Evolutionary conservation across 2,113 vertebrate genomes (phyloP).

Genomic region (Oncorhynchus clarkii): DNA sequence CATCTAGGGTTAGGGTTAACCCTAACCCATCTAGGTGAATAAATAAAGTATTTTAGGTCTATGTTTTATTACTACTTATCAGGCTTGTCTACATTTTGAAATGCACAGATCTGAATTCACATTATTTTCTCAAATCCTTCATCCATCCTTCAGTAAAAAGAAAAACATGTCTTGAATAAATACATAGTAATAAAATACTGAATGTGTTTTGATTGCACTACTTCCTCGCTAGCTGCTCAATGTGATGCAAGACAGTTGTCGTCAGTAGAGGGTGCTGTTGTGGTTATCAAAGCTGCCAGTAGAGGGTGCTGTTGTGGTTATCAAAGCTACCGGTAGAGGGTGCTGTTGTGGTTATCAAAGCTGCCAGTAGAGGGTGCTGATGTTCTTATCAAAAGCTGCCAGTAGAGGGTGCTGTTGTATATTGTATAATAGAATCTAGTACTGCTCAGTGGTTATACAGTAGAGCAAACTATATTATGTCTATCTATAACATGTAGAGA

Average conservation of each 20-base stretch:
- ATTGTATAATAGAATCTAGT: neutral
- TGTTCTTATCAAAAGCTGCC: neutral
- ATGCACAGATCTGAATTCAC: neutral
- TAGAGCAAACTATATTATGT: neutral
- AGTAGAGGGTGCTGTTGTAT: neutral
- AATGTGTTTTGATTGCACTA: neutral
- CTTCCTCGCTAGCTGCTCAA: neutral
- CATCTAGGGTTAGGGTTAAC: too few relatives aligned
- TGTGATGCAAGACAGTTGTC: too few relatives aligned
- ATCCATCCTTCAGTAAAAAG: neutral
- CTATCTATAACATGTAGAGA: slow-evolving; percentile 72
- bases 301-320: too few relatives aligned
- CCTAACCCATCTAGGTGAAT: too few relatives aligned
- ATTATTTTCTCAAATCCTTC: neutral
- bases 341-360: neutral
- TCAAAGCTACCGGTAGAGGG: too few relatives aligned
- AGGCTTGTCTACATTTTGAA: neutral
- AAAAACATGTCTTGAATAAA: neutral
- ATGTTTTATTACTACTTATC: too few relatives aligned
- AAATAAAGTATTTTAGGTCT: too few relatives aligned
- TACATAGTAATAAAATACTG: neutral
- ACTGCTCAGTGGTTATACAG: neutral
- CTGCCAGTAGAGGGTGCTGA: too few relatives aligned
- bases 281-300: too few relatives aligned
- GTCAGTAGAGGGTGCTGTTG: too few relatives aligned